Evolutionary conservation across 2,888 invertebrate species (phyloP), one percentile per base, ranked within the genome.

Genomic region (Apomyelois bistriatella): DNA sequence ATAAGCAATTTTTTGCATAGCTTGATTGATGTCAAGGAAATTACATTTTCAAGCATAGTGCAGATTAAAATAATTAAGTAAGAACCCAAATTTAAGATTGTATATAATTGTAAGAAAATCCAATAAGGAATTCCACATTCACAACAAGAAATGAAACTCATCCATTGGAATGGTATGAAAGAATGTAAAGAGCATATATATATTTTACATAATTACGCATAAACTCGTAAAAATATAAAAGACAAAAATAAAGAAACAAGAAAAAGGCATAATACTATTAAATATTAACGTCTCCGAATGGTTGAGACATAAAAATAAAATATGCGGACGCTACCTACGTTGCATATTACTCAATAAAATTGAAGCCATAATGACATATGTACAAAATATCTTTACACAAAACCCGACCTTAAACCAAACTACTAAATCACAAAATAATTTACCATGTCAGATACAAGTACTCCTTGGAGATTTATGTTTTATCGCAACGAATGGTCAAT

Each of bases 321-420:
- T 56, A 55, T 68, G 65, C 61, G 56, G 57, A 65, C 69, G 59
- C 51, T 69, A 65, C 62, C 54, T 50, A 57, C 62, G 15, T 43
- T 28, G 43, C 43, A 43, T 52, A 43, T 52, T 43, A 43, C 43
- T 17, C 30, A 16, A 41, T 35, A 17, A 16, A 15, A 13, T 9
- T 36, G 22, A 7, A 15, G n/a, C 36, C 28, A 12, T 22, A 37
- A 52, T 1, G 28, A 30, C 13, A 9, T 43, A 43, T 28, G 22
- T 52, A 10, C 9, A 37, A 1, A 52, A 10, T 15, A 22, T 1
- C 10, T 40, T 10, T 28, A 22, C 1, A 15, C 43, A 37, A 52
- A 37, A 52, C n/a, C 22, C 7, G n/a, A 22, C 43, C 43, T 52
- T 52, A 43, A 15, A 43, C 28, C n/a, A 6, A 42, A 6, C 2